These are phyloP conservation scores for Scotopteryx bipunctaria DNA, from an alignment of 2,888 invertebrate species.

Conservation along the genomic window DNA sequence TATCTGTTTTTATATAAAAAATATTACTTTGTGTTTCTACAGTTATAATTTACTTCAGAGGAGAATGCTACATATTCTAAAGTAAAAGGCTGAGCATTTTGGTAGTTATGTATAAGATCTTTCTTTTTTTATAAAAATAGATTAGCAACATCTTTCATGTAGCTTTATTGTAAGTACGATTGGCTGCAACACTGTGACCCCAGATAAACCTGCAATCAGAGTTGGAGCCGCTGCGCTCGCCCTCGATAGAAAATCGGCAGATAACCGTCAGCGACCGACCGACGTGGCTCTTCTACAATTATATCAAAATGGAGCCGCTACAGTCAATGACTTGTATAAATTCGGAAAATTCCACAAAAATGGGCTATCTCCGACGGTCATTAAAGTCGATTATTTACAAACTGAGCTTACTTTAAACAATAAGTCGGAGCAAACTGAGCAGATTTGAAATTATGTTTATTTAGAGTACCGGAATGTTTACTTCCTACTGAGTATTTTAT, in stretches of 20 bases:
- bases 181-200: conserved; percentile 59
- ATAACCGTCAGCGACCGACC: conserved; percentile 41
- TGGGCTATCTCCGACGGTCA: conserved; percentile 2
- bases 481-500: conserved; percentile 25
- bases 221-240: conserved; percentile 60
- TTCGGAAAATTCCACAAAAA: conserved; percentile 34
- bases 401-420: neutral
- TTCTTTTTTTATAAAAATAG: no score
- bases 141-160: conserved; percentile 30
- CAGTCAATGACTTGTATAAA: conserved; percentile 49
- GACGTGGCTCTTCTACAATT: conserved; percentile 33
- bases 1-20: no score
- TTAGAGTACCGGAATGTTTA: conserved; percentile 1
- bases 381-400: conserved; percentile 2
- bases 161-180: conserved; percentile 17
- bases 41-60: no score
- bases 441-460: conserved; percentile 1
- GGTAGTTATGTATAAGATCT: no score
- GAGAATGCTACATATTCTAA: no score
- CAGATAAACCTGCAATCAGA: conserved; percentile 69
- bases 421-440: neutral
- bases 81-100: neutral
- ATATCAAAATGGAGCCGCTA: conserved; percentile 37
- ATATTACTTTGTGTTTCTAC: no score
- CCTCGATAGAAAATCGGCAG: conserved; percentile 53